Conservation (phyloP, 1,140 invertebrate genomes). For the Sycobia sp. region DNA sequence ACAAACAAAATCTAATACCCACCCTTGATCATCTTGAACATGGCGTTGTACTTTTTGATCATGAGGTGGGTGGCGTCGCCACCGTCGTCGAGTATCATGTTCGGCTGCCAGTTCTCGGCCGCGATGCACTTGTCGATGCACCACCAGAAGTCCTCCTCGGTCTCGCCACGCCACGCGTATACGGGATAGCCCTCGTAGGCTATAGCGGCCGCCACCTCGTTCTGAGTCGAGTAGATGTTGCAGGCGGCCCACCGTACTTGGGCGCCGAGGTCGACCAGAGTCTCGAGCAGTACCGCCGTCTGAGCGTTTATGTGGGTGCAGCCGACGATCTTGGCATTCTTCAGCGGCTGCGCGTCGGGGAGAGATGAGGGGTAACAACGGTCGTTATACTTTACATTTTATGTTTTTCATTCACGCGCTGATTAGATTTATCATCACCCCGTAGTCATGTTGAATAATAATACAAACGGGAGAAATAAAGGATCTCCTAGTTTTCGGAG, state of each 20-base stretch:
- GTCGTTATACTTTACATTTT: no score
- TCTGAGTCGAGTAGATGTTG: constrained; percentile 98
- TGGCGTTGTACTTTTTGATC: constrained; percentile 93
- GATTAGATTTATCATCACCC: no score
- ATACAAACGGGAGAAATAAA: no score
- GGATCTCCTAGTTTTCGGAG: no score
- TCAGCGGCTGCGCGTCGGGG: constrained; percentile 68
- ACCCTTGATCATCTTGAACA: constrained; percentile 96
- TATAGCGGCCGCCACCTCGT: constrained; percentile 95
- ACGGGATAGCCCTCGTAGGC: constrained; percentile 88
- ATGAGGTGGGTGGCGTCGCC: constrained; percentile 96
- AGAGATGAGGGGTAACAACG: no score
- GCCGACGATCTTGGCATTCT: constrained; percentile 94
- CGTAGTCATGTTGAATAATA: no score
- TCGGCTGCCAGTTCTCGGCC: constrained; percentile 94
- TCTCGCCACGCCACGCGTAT: constrained; percentile 95
- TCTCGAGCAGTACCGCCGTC: constrained; percentile 95
- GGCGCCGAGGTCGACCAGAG: constrained; percentile 86
- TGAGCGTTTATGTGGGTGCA: constrained; percentile 98
- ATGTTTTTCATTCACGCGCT: no score
- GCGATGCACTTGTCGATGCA: constrained; percentile 94
- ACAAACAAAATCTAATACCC: constrained; percentile 14
- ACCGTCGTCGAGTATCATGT: constrained; percentile 98
- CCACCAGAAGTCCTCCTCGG: constrained; percentile 99
- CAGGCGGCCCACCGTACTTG: constrained; percentile 94